Base-by-base conservation (phyloP, 2,888 invertebrate species). In the Leptogaster cylindrica region DNA sequence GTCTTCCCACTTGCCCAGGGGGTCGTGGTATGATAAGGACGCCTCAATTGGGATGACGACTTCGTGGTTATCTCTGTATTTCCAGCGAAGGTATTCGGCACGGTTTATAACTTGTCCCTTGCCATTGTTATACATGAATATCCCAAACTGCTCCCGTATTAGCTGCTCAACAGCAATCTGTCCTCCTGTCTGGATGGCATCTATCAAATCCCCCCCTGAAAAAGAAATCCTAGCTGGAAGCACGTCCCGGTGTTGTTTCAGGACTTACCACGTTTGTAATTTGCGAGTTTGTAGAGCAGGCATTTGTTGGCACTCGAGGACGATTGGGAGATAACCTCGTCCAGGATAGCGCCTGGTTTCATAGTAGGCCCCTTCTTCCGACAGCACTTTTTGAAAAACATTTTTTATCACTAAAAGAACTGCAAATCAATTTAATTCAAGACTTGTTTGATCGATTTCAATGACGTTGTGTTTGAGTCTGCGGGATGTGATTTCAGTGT, bases 31-130 rank as follows among this genome's bases (percentile, higher is more conserved):
- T 20, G 93, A 90, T 0, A 93, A 82, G 0, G 91, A 92, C 0
- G 93, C 92, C 79, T 94, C 93, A 68, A 94, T 93, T 3, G 93
- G 93, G 66, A 94, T 83, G n/a, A 90, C 88, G 4, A 88, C 91
- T 83, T 91, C 89, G 72, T 91, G 90, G 74, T 89, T 88, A 74
- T 93, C 93, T 28, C 93, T 85, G 77, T 91, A 94, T 80, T 93
- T 94, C 95, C 95, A 95, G 20, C 93, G 85, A 10, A 95, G 80
- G 76, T 93, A 94, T 77, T 95, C 95, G 0, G 93, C 91, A 23
- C 93, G 84, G 80, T 93, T 94, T 74, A 95, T 93, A 65, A 88
- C 85, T 76, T 92, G 87, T 0, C 94, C 94, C 74, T 89, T 87
- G 1, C 95, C 95, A 46, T 90, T 89, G 61, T 88, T 88, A 77